phyloP scores from a whole-genome alignment of 1,140 invertebrate species.

The Eriocheir sinensis region DNA sequence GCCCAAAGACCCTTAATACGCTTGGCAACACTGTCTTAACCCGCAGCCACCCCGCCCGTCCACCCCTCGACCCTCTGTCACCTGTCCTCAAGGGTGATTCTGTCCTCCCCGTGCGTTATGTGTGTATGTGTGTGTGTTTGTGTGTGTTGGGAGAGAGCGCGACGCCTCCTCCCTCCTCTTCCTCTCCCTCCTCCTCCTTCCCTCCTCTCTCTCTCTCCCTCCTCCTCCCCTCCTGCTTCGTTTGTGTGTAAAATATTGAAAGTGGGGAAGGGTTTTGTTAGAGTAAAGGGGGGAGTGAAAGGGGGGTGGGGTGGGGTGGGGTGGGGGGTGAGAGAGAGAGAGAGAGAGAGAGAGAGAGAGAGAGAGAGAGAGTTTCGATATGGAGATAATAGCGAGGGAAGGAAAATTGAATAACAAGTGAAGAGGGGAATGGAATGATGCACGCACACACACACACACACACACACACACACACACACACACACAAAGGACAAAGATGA shows the following conservation, averaged over 20 bases:
- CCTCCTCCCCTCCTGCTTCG: background rate
- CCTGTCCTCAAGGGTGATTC: background rate
- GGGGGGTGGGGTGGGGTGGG: background rate
- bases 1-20: conserved; percentile 56
- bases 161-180: background rate
- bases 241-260: conserved; percentile 66
- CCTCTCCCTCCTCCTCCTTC: background rate
- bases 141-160: background rate
- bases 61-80: background rate
- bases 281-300: no score
- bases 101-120: background rate
- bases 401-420: background rate
- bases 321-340: background rate
- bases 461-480: background rate
- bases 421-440: background rate
- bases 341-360: background rate
- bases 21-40: background rate
- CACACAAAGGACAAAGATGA: no score
- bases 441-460: background rate
- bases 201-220: background rate
- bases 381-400: background rate
- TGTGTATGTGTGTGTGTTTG: background rate
- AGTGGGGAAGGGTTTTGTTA: conserved; percentile 1
- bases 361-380: background rate
- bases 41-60: background rate